Evolutionary conservation across 1,140 invertebrate species (phyloP).

Genomic region (Mercenaria mercenaria): DNA sequence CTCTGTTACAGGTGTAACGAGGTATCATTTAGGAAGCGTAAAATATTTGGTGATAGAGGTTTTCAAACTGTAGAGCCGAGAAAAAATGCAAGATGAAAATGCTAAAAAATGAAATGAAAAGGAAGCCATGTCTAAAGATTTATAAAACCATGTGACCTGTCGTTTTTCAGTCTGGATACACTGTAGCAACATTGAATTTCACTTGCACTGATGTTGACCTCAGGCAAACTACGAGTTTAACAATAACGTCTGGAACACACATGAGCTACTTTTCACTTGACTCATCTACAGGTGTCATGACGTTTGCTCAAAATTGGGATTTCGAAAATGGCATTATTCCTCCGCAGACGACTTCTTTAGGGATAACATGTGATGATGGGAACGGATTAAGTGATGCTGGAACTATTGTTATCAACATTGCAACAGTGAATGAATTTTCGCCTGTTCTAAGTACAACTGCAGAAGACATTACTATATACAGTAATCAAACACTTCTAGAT

Average conservation of each 20-base stretch:
- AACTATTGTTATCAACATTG: conserved; percentile 24
- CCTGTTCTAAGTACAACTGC: not conserved
- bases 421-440: conserved; percentile 3
- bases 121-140: too few relatives aligned
- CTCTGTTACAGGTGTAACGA: too few relatives aligned
- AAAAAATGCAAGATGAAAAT: too few relatives aligned
- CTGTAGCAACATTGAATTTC: not conserved
- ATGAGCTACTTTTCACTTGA: conserved; percentile 12
- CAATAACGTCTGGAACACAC: not conserved
- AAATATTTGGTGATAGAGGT: too few relatives aligned
- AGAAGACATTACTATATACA: not conserved
- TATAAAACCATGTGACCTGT: too few relatives aligned
- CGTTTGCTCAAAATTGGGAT: conserved; percentile 30
- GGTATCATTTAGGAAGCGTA: too few relatives aligned
- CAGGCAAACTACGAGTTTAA: not conserved
- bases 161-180: not conserved
- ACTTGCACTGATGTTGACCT: conserved; percentile 15
- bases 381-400: not conserved
- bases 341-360: not conserved
- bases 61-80: too few relatives aligned
- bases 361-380: conserved; percentile 11
- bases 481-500: not conserved
- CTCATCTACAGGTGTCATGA: not conserved
- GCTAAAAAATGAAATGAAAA: too few relatives aligned
- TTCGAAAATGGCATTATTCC: not conserved